These are phyloP conservation scores for Microvelia longipes DNA, from an alignment of 1,140 invertebrate species.

Conservation along the genomic window DNA sequence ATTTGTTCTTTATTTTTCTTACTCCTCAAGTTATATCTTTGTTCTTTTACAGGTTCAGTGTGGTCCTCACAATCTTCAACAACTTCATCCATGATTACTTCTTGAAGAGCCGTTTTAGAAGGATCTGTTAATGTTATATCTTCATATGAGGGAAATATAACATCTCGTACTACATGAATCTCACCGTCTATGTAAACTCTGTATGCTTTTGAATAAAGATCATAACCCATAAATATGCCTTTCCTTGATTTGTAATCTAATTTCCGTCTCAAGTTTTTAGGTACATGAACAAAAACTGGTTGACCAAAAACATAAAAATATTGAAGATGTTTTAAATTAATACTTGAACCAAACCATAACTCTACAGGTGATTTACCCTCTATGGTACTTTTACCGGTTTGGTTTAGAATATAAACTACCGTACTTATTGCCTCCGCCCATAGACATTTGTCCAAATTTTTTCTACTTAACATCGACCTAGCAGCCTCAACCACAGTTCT, in stretches of 20 bases:
- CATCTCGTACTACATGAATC: no score
- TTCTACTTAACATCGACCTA: not conserved
- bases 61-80: no score
- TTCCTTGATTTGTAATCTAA: conserved; percentile 19
- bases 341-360: conserved; percentile 14
- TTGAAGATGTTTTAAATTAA: conserved; percentile 20
- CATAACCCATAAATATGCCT: conserved; percentile 25
- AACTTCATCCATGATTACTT: no score
- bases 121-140: no score
- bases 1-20: no score
- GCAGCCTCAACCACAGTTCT: not conserved
- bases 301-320: conserved; percentile 28
- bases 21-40: no score
- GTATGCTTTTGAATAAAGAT: no score
- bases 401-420: not conserved
- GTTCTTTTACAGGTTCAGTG: no score
- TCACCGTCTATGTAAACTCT: no score
- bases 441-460: not conserved
- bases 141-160: no score
- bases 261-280: conserved; percentile 15
- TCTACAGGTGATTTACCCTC: conserved; percentile 17
- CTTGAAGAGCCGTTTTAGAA: no score
- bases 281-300: conserved; percentile 16
- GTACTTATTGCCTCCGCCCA: conserved; percentile 10
- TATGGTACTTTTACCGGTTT: not conserved